These are phyloP conservation scores for Linhomoeus sp. DNA, from an alignment of 2,888 invertebrate species.

Conservation along the genomic window DNA sequence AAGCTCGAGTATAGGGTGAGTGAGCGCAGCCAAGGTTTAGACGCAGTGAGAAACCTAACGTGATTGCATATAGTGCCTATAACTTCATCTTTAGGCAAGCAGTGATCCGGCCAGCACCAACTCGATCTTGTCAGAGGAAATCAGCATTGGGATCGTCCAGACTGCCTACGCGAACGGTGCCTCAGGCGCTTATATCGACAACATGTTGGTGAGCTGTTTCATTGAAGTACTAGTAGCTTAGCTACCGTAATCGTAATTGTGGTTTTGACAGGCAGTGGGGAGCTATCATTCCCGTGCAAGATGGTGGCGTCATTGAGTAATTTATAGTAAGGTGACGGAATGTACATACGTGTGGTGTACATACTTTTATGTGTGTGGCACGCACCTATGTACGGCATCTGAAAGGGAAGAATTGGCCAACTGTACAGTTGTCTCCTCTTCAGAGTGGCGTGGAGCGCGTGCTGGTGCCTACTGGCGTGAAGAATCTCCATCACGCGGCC, in stretches of 20 bases:
- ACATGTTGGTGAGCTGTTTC: slow-evolving; percentile 29
- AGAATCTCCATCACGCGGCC: slow-evolving; percentile 80
- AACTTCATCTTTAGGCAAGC: too few species aligned
- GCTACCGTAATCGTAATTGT: too few species aligned
- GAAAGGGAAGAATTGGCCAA: neutral
- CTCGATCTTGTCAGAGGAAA: too few species aligned
- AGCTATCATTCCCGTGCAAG: too few species aligned
- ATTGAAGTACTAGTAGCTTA: too few species aligned
- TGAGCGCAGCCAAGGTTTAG: slow-evolving; percentile 7
- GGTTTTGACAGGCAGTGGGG: too few species aligned
- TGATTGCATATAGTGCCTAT: neutral
- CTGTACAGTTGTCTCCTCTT: neutral
- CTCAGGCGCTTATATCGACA: slow-evolving; percentile 65
- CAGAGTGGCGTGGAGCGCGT: slow-evolving; percentile 48
- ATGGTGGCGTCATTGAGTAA: too few species aligned
- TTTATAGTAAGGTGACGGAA: neutral
- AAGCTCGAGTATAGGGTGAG: neutral
- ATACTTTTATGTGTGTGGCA: neutral
- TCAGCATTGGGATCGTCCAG: slow-evolving; percentile 75
- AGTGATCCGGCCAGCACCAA: too few species aligned
- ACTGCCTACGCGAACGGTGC: slow-evolving; percentile 97
- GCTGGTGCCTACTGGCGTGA: slow-evolving; percentile 86
- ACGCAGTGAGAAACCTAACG: too few species aligned
- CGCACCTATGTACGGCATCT: too few species aligned
- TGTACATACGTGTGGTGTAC: neutral